Conservation (phyloP, 2,113 vertebrate species). For the Mus spicilegus region DNA sequence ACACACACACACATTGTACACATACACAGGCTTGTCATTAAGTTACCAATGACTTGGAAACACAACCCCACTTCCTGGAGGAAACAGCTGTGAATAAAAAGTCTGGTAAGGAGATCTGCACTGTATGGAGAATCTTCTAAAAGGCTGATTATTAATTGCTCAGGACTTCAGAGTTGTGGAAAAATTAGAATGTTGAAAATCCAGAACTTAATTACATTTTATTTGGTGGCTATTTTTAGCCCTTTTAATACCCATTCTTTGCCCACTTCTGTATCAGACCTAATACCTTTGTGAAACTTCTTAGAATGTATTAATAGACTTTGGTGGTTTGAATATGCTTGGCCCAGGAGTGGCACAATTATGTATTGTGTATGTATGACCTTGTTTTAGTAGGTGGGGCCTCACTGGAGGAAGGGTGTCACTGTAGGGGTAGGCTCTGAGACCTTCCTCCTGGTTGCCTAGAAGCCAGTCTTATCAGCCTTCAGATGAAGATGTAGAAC, state of each 20-base stretch:
- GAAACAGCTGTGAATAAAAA: not conserved
- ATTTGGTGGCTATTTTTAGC: not conserved
- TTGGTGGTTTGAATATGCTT: too few relatives aligned
- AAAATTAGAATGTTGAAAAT: not conserved
- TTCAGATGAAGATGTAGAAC: too few relatives aligned
- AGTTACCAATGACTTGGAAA: not conserved
- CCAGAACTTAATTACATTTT: not conserved
- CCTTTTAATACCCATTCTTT: not conserved
- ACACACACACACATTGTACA: not conserved
- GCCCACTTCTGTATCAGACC: not conserved
- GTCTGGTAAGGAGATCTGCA: not conserved
- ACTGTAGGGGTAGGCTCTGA: too few relatives aligned
- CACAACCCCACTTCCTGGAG: not conserved
- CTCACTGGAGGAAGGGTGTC: too few relatives aligned
- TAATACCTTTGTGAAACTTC: not conserved
- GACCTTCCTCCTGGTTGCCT: too few relatives aligned
- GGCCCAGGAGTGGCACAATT: too few relatives aligned
- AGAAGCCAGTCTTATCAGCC: too few relatives aligned
- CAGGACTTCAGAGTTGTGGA: not conserved
- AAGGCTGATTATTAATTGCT: not conserved
- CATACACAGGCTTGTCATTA: not conserved
- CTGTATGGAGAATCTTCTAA: not conserved
- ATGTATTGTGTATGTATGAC: too few relatives aligned
- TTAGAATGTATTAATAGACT: not conserved
- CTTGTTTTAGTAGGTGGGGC: too few relatives aligned